Conservation (phyloP, 2,888 invertebrate genomes). For the Campoplex capitator region DNA sequence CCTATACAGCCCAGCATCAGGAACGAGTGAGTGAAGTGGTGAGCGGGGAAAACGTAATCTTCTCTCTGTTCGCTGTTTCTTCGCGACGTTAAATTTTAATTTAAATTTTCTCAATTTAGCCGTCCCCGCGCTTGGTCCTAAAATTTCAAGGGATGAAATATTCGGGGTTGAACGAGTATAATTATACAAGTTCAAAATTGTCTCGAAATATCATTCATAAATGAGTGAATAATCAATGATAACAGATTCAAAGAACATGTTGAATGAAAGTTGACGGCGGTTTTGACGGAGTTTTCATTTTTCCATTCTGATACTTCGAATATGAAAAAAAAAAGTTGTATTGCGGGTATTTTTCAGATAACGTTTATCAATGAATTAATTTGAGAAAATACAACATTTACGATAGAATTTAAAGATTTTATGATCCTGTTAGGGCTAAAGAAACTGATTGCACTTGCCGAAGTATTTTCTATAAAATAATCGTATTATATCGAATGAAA, state of each 20-base stretch:
- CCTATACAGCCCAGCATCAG: constrained; percentile 77
- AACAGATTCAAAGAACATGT: not conserved
- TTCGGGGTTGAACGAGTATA: not conserved
- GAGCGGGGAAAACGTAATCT: constrained; percentile 42
- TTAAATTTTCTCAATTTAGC: constrained; percentile 21
- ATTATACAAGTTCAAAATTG: not conserved
- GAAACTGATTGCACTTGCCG: not conserved
- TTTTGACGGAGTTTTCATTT: not conserved
- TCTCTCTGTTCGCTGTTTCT: constrained; percentile 27
- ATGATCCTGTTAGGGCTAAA: too few species aligned
- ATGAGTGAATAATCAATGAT: not conserved
- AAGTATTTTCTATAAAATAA: not conserved
- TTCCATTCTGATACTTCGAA: not conserved
- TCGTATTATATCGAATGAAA: not conserved
- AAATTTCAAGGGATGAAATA: constrained; percentile 20
- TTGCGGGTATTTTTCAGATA: not conserved
- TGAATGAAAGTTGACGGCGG: not conserved
- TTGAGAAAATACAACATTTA: too few species aligned
- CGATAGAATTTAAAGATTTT: too few species aligned
- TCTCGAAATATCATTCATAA: not conserved
- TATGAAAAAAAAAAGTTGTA: too few species aligned
- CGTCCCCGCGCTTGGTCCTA: not conserved
- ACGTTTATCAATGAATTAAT: too few species aligned
- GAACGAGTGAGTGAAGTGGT: constrained; percentile 62
- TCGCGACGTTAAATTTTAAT: constrained; percentile 37